Percentiles rank a stretch among this genome's conserved stretches.
These are phyloP conservation scores for Hypena proboscidalis DNA, from an alignment of 2,888 invertebrate genomes.

Conservation along the genomic window DNA sequence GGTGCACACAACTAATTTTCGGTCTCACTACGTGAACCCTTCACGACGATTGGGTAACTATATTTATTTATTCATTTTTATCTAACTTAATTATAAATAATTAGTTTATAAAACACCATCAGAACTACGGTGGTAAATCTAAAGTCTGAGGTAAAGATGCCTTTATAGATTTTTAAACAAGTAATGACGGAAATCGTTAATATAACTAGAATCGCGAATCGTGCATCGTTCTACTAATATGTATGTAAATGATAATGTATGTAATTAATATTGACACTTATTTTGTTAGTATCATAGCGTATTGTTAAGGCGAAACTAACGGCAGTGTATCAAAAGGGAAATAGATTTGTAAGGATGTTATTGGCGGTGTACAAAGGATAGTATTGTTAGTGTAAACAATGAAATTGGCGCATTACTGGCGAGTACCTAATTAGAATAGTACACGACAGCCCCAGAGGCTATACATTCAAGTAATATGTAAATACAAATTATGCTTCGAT, in stretches of 20 bases:
- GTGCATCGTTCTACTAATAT: conserved; percentile 80
- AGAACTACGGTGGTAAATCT: conserved; percentile 81
- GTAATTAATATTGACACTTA: conserved; percentile 82
- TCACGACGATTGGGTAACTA: conserved; percentile 72
- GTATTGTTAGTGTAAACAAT: conserved; percentile 81
- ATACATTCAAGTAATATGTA: conserved; percentile 67
- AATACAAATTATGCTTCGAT: conserved; percentile 70
- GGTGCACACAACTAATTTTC: conserved; percentile 36
- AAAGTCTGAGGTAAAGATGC: conserved; percentile 86
- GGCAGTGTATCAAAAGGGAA: conserved; percentile 77
- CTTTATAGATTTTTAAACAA: conserved; percentile 83
- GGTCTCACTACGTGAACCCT: conserved; percentile 58
- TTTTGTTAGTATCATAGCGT: conserved; percentile 80
- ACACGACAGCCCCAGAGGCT: conserved; percentile 80
- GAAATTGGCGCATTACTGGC: conserved; percentile 85
- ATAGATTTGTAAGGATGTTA: conserved; percentile 78
- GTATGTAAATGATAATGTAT: conserved; percentile 71
- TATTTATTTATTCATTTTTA: conserved; percentile 79
- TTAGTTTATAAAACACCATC: conserved; percentile 79
- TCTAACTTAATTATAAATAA: conserved; percentile 77
- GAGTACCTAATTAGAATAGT: conserved; percentile 85
- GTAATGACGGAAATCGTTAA: conserved; percentile 73
- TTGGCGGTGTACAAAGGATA: conserved; percentile 84
- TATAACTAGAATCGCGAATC: conserved; percentile 72
- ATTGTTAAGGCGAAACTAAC: conserved; percentile 74